Base-by-base conservation (phyloP, 1,140 invertebrate genomes). In the Orius laevigatus region DNA sequence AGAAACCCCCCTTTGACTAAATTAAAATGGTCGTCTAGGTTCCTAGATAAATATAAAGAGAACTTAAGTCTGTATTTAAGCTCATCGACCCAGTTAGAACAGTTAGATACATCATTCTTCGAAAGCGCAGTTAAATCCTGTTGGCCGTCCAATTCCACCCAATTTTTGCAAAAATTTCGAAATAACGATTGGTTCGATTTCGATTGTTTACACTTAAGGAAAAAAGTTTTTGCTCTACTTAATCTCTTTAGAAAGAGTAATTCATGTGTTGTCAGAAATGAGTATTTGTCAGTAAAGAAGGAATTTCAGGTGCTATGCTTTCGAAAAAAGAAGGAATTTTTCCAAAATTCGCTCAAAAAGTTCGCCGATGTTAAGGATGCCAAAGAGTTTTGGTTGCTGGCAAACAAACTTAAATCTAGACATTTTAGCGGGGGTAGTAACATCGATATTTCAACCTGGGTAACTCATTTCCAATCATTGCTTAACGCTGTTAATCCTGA, bases 141-240 rank as follows among this genome's bases (percentile, higher is more conserved):
- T 5, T 12, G 15, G n/a, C 15, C n/a, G 3, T 5, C 3, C 3
- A 3, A 3, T 3, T 10, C 5, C 4, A 10, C 3, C 3, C 3
- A n/a, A 3, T n/a, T 38, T n/a, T 10, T n/a, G 15, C n/a, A 16
- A 16, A 38, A 38, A 10, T n/a, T 12, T 5, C 15, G 15, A 5
- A 45, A 45, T 5, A 16, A 45, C 5, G 25, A 25, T 3, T 47
- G 46, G 46, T 47, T 47, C 18, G 46, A 47, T 16, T 47, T 18
- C 16, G 46, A 47, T 5, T 47, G 46, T 47, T 14, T n/a, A 8
- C 35, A 33, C 35, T 34, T 5, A 3, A 31, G 46, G 10, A 47
- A 47, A n/a, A 36, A 47, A 16, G 5, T 16, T 11, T 47, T 47
- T 18, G 19, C 14, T 11, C 14, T 34, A 8, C n/a, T 47, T 10